Evolutionary conservation across 2,888 invertebrate genomes (phyloP).

Genomic region (Biston betularia): DNA sequence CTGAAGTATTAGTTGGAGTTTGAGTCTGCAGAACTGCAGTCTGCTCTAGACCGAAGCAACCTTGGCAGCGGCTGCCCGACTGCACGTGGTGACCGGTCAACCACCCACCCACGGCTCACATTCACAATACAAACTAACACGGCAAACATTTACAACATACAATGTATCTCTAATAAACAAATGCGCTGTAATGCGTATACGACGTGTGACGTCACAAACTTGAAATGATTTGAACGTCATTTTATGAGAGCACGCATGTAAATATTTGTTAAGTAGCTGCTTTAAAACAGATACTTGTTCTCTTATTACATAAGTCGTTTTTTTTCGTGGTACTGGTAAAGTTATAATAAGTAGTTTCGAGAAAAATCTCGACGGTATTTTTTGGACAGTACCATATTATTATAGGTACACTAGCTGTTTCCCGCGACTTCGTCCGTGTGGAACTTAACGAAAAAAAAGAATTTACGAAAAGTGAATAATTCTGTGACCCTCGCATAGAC

Average conservation of each 20-base stretch:
- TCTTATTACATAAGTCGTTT: background rate
- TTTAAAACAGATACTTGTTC: background rate
- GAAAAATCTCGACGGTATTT: no score
- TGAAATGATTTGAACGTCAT: background rate
- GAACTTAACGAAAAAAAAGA: no score
- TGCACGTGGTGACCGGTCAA: slow-evolving; percentile 48
- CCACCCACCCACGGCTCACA: slow-evolving; percentile 12
- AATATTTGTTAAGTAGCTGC: background rate
- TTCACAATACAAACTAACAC: slow-evolving; percentile 27
- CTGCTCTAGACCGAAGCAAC: slow-evolving; percentile 33
- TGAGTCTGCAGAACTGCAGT: slow-evolving; percentile 19
- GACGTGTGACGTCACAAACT: slow-evolving; percentile 2
- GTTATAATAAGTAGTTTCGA: no score
- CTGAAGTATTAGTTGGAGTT: background rate
- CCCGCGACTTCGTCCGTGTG: no score
- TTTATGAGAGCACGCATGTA: background rate
- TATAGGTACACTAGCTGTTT: no score
- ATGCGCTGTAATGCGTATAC: background rate
- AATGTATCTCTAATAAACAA: slow-evolving; percentile 4
- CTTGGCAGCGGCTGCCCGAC: slow-evolving; percentile 51
- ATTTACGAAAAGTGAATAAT: no score
- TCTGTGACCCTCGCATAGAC: no score
- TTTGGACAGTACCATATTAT: no score
- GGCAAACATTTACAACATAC: slow-evolving; percentile 5
- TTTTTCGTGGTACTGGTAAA: background rate